Base-by-base conservation (phyloP, 2,113 vertebrate genomes). In the Balaeniceps rex region DNA sequence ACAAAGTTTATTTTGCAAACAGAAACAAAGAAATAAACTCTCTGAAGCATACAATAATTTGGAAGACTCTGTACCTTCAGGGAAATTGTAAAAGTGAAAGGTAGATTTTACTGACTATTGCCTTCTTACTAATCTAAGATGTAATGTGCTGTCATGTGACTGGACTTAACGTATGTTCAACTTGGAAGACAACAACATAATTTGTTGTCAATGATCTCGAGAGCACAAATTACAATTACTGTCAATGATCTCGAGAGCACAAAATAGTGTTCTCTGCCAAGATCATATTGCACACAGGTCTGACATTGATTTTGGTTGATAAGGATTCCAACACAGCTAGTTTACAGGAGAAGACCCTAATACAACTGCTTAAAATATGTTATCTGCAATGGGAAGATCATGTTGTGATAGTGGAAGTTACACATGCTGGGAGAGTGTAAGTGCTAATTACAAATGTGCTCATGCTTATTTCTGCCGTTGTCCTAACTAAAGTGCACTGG, bases 21-120 rank as follows among this genome's bases (percentile, higher is more conserved):
- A 83, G 36, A 86, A 90, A 61, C 28, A 80, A 26, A 74, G 24
- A 52, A 82, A 85, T 19, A 76, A 88, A 36, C 17, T 90, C 18
- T 82, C 18, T 33, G 75, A 93, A 78, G n/a, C 2, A 0, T 79
- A 46, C 23, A 78, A 11, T 78, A 71, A 68, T 71, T 93, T 74
- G 74, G 26, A 81, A 82, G 77, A 78, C 60, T 51, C 29, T 29
- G 19, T 69, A 70, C 42, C 47, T 84, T 63, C 38, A 63, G 23
- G 23, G 33, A 86, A 88, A 74, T 2, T 57, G 25, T 87, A 82
- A 88, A 88, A 94, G 63, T n/a, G 52, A 93, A 90, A 94, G 44
- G n/a, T 58, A 83, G 28, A 58, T 91, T 70, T 95, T 86, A 80
- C 36, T 88, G 61, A 72, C 40, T 4, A 7, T 47, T 83, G 47